A percentile compares a stretch with the other conserved stretches of the same genome.
phyloP scores from a whole-genome alignment of 2,888 invertebrate species.

The Pocota personata region DNA sequence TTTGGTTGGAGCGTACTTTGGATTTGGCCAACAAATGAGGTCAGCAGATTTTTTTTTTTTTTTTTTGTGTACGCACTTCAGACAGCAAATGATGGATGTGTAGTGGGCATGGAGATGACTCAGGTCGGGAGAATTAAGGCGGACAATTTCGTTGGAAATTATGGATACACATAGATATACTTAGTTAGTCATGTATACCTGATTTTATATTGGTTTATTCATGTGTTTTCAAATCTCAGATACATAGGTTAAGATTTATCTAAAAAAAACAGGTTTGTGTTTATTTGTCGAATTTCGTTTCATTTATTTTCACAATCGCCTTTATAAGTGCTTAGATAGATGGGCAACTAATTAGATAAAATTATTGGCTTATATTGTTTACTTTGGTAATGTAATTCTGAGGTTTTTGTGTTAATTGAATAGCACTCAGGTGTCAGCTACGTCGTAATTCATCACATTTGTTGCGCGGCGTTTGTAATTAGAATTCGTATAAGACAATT shows the following conservation, averaged over 20 bases:
- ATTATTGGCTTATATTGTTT: not conserved
- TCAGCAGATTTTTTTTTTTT: not conserved
- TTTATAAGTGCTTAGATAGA: not conserved
- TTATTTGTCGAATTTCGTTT: not conserved
- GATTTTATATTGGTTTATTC: not conserved
- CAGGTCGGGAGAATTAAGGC: not conserved
- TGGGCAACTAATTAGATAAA: not conserved
- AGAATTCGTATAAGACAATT: too few species aligned
- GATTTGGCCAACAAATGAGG: not conserved
- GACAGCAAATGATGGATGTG: not conserved
- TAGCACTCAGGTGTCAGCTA: not conserved
- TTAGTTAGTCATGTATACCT: not conserved
- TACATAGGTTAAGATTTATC: not conserved
- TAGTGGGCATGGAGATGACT: not conserved
- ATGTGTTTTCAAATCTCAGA: not conserved
- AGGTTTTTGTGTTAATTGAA: not conserved
- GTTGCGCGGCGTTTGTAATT: not conserved
- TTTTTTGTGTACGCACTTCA: not conserved
- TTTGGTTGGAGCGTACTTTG: not conserved
- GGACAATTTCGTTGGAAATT: not conserved
- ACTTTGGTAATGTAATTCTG: not conserved
- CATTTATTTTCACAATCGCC: not conserved
- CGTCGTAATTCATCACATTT: not conserved
- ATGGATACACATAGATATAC: not conserved
- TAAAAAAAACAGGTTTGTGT: not conserved